phyloP scores from a whole-genome alignment of 1,140 invertebrate genomes.

The Drosophila lacertosa region DNA sequence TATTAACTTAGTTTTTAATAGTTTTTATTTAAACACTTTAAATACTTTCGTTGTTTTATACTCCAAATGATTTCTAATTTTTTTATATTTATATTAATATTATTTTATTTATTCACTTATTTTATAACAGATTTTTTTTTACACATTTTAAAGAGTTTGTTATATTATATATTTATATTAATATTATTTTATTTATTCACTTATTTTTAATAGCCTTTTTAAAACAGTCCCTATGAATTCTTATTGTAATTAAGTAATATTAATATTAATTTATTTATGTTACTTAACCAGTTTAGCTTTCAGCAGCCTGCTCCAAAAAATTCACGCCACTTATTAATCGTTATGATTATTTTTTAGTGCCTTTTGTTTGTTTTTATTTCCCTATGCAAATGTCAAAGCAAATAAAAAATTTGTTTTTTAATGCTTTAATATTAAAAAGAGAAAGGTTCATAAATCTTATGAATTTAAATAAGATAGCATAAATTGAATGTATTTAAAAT shows the following conservation, averaged over 20 bases:
- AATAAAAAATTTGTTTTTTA: not conserved
- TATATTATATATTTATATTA: not conserved
- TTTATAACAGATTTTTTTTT: too few relatives aligned
- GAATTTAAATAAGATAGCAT: too few relatives aligned
- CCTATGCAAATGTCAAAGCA: not conserved
- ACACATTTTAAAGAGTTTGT: too few relatives aligned
- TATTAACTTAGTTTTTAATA: too few relatives aligned
- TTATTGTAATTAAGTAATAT: not conserved
- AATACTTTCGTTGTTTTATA: too few relatives aligned
- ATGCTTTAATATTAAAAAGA: not conserved
- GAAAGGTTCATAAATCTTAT: slow-evolving; percentile 7
- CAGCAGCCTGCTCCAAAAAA: not conserved
- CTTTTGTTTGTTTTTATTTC: not conserved
- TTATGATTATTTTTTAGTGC: too few relatives aligned
- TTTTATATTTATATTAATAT: too few relatives aligned
- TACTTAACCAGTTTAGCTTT: not conserved
- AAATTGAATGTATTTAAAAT: too few relatives aligned
- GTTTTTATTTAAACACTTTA: not conserved
- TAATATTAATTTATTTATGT: not conserved
- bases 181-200: not conserved
- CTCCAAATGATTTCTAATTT: too few relatives aligned
- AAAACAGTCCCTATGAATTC: too few relatives aligned
- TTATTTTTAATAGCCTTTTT: not conserved
- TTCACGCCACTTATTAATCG: not conserved
- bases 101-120: too few relatives aligned